Base-by-base conservation (phyloP, 2,797 vertebrate genomes). In the Alca torda region DNA sequence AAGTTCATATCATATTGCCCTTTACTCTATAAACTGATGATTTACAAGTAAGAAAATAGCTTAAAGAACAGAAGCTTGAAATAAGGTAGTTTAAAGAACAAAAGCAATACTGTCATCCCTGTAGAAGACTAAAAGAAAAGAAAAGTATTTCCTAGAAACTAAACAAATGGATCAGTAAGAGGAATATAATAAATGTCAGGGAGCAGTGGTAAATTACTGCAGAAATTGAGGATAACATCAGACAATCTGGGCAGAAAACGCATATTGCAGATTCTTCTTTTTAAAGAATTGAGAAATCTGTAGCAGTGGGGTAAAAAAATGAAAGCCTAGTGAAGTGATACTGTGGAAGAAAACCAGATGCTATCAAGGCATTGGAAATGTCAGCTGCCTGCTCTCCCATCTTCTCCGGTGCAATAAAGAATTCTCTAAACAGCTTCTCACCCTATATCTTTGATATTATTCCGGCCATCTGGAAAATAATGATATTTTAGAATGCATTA, bases 1-100 rank as follows among this genome's bases (percentile, higher is more conserved):
- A 7, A 6, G 3, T 75, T 75, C 23, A 7, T 61, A 37, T 1
- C 1, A 0, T 61, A 31, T 21, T 79, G 37, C 11, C 4, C 6
- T 90, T 84, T 84, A 33, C 31, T 84, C 7, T 25, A 43, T 30
- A 75, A 61, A 51, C 21, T 25, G 37, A 7, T 65, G 11, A 39
- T 65, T 84, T 87, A 35, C 9, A 51, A 74, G 28, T 43, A 59
- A 57, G 51, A 80, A 63, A 84, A 90, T 11, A 53, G 6, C 11
- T 60, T 74, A 72, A 67, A 59, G 26, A 90, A 33, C 6, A 88
- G 56, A 68, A 60, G 4, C 3, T 86, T 75, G 33, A 94, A 81
- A 50, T 18, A 43, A 31, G 4, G 17, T 19, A 31, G 8, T 26
- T 80, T 76, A 61, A 65, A 84, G 35, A 88, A 25, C 5, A 88